Evolutionary conservation across 2,888 invertebrate species (phyloP).

Genomic region (Lordiphosa andalusiaca): DNA sequence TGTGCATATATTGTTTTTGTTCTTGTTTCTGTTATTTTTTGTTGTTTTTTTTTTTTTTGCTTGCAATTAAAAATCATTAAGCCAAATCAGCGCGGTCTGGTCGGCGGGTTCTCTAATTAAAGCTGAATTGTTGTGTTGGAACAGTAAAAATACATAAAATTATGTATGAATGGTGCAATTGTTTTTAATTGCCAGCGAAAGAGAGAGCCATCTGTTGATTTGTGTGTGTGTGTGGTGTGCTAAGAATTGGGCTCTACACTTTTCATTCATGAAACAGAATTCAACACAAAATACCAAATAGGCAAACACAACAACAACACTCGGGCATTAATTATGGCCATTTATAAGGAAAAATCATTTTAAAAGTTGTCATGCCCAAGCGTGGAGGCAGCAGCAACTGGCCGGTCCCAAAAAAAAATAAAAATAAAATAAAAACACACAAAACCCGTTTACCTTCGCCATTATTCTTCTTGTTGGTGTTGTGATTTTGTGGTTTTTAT

Average conservation of each 20-base stretch:
- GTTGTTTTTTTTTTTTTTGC: slow-evolving; percentile 37
- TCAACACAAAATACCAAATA: slow-evolving; percentile 9
- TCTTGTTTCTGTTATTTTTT: slow-evolving; percentile 5
- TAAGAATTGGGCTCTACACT: neutral
- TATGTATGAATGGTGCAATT: slow-evolving; percentile 46
- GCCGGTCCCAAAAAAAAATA: slow-evolving; percentile 1
- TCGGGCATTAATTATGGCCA: slow-evolving; percentile 52
- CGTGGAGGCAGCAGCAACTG: slow-evolving; percentile 22
- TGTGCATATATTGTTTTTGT: slow-evolving; percentile 1
- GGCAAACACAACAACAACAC: slow-evolving; percentile 19
- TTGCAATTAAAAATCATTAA: slow-evolving; percentile 63
- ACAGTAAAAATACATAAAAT: slow-evolving; percentile 21
- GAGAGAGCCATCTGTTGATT: slow-evolving; percentile 21
- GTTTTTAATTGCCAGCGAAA: slow-evolving; percentile 48
- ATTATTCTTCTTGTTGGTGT: slow-evolving; percentile 18
- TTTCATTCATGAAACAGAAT: slow-evolving; percentile 47
- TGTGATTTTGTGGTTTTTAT: slow-evolving; percentile 11
- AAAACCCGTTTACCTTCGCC: slow-evolving; percentile 56
- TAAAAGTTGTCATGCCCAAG: slow-evolving; percentile 60
- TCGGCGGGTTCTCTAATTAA: slow-evolving; percentile 57
- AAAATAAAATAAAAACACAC: neutral
- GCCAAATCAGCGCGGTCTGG: slow-evolving; percentile 57
- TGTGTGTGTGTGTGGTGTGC: neutral
- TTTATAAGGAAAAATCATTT: slow-evolving; percentile 58
- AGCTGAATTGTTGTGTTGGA: slow-evolving; percentile 48